Evolutionary conservation across 1,140 invertebrate genomes (phyloP).

Genomic region (Arion vulgaris): DNA sequence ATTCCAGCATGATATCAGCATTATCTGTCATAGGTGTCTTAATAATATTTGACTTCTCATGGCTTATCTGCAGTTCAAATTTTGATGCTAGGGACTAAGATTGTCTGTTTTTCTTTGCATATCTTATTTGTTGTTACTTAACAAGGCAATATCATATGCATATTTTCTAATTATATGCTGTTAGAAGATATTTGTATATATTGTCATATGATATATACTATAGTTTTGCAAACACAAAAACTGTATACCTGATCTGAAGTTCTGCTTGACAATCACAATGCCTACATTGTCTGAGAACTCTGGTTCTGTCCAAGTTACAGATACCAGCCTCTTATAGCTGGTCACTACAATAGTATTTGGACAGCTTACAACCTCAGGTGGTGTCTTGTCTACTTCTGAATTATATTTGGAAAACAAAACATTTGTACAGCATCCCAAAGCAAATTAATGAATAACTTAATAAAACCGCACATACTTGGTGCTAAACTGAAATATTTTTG

Average conservation of each 20-base stretch:
- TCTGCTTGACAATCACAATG: conserved; percentile 49
- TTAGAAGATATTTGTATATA: too few relatives aligned
- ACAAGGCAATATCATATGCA: too few relatives aligned
- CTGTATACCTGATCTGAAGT: conserved; percentile 54
- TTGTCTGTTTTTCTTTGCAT: too few relatives aligned
- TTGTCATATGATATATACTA: too few relatives aligned
- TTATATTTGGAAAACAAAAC: background rate
- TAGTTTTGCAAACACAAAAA: too few relatives aligned
- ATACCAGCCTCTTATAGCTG: conserved; percentile 34
- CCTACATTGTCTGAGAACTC: conserved; percentile 53
- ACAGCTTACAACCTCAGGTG: conserved; percentile 50
- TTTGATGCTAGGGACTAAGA: too few relatives aligned
- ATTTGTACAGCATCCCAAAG: background rate
- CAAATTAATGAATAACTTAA: conserved; percentile 32
- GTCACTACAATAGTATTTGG: conserved; percentile 45
- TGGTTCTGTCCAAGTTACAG: conserved; percentile 55
- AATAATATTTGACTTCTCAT: too few relatives aligned
- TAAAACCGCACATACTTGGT: background rate
- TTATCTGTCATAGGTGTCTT: too few relatives aligned
- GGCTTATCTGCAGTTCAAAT: too few relatives aligned
- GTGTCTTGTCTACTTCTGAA: conserved; percentile 44
- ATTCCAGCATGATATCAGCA: too few relatives aligned
- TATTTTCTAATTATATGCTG: too few relatives aligned
- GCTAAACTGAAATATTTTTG: background rate
- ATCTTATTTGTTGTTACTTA: too few relatives aligned